These are phyloP conservation scores for Heliconius hermathena DNA, from an alignment of 1,140 invertebrate species.

Conservation along the genomic window DNA sequence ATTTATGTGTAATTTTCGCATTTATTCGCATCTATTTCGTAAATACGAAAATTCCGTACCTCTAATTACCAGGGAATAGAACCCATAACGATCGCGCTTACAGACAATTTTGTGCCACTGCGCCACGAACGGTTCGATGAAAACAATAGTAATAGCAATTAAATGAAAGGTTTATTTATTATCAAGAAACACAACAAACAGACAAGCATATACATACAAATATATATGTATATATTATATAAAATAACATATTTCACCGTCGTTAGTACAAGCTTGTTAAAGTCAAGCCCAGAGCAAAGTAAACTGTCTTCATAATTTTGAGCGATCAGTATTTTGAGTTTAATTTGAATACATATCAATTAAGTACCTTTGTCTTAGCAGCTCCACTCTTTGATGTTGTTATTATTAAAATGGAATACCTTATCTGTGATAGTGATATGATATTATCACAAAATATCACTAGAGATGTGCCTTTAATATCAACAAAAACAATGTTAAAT, in stretches of 20 bases:
- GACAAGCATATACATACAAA: too few species aligned
- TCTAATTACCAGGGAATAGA: too few species aligned
- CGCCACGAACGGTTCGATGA: too few species aligned
- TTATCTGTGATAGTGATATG: not conserved
- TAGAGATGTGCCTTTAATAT: not conserved
- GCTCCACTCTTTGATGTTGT: not conserved
- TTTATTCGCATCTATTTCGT: too few species aligned
- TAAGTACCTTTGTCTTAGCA: not conserved
- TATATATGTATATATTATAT: too few species aligned
- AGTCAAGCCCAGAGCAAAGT: not conserved
- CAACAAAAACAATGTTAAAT: not conserved
- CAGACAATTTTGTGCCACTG: too few species aligned
- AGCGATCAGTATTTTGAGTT: constrained; percentile 3
- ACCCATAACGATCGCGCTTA: too few species aligned
- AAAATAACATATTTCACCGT: not conserved
- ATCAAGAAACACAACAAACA: too few species aligned
- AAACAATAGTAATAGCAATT: too few species aligned
- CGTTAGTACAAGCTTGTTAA: not conserved
- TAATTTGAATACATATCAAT: constrained; percentile 10
- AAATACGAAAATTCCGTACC: too few species aligned
- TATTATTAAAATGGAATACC: not conserved
- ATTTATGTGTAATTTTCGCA: too few species aligned
- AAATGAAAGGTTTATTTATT: too few species aligned
- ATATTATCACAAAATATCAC: not conserved
- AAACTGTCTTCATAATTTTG: constrained; percentile 2